A percentile compares a stretch with the other conserved stretches of the same genome.
Conservation (phyloP, 2,113 vertebrate species). For the Boleophthalmus pectinirostris region DNA sequence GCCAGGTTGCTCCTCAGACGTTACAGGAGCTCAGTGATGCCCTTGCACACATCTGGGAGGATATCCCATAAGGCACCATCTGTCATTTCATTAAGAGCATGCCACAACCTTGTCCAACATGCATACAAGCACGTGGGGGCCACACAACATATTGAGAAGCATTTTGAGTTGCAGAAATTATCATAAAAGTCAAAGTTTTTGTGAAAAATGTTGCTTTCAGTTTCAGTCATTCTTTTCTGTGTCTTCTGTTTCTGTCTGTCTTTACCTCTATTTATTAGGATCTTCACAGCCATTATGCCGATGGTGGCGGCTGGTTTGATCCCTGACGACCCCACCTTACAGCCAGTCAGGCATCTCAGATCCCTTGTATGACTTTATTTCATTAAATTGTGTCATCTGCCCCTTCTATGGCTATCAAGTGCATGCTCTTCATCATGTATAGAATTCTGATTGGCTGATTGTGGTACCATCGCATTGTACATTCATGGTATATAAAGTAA, state of each 20-base stretch:
- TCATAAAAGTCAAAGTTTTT: conserved; percentile 26
- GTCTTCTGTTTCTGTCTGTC: conserved; percentile 68
- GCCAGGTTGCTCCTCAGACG: too few relatives aligned
- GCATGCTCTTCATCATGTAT: conserved; percentile 47
- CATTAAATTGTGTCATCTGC: conserved; percentile 39
- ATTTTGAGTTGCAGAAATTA: too few relatives aligned
- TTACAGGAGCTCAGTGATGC: too few relatives aligned
- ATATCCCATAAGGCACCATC: too few relatives aligned
- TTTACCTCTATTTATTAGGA: conserved; percentile 88
- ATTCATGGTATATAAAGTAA: conserved; percentile 16
- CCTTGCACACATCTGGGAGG: too few relatives aligned
- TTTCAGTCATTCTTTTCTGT: background rate
- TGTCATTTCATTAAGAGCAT: too few relatives aligned
- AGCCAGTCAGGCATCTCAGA: conserved; percentile 93
- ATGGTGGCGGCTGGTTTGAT: conserved; percentile 98
- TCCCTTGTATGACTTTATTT: conserved; percentile 87
- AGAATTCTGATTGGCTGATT: conserved; percentile 84
- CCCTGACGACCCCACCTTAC: conserved; percentile 96
- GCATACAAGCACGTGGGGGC: too few relatives aligned
- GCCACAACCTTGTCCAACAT: too few relatives aligned
- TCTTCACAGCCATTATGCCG: conserved; percentile 99
- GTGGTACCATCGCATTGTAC: conserved; percentile 59
- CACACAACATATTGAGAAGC: too few relatives aligned
- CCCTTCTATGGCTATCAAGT: conserved; percentile 37
- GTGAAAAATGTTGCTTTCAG: conserved; percentile 31